Base-by-base conservation (phyloP, 2,888 invertebrate species). In the Tiliacea aurago region DNA sequence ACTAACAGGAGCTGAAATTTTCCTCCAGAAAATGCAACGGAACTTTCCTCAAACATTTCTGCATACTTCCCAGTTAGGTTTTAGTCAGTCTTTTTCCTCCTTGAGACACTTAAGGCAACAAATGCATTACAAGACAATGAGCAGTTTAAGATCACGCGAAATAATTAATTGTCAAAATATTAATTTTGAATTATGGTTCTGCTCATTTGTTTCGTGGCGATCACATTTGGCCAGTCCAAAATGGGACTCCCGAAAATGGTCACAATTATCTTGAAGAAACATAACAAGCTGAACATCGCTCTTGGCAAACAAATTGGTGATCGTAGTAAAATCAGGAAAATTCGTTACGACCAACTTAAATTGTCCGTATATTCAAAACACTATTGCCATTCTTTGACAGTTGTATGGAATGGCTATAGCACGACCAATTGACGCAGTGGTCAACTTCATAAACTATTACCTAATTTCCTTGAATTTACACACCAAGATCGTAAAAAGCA, bases 41-140 rank as follows among this genome's bases (percentile, higher is more conserved):
- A 4, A 7, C 23, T 68, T 76, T 43, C 59, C 47, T 55, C 28
- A 33, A 43, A n/a, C 20, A 41, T 18, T 11, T 15, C 10, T 45
- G 41, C 53, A 5, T 23, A 18, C 0, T 18, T 41, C 33, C 23
- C 13, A 76, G 0, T 43, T 41, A 10, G 20, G 20, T 41, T 58
- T 45, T 0, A n/a, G 51, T n/a, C 23, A 9, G 41, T 28, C 5
- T 37, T 71, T 79, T 49, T 79, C 76, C 80, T 73, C 43, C 7
- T 59, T 28, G 9, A 23, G 0, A 59, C 45, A 72, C 4, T 64
- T 59, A 72, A 47, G 80, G 59, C 10, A 37, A 61, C 13, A 47
- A 72, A 79, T n/a, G 15, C 63, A 59, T 79, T 47, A 79, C 9
- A 78, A 56, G 10, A 72, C 79, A 64, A 76, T 72, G 41, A 62